Base-by-base conservation (phyloP, 2,888 invertebrate genomes). In the Allolobophora icterica region DNA sequence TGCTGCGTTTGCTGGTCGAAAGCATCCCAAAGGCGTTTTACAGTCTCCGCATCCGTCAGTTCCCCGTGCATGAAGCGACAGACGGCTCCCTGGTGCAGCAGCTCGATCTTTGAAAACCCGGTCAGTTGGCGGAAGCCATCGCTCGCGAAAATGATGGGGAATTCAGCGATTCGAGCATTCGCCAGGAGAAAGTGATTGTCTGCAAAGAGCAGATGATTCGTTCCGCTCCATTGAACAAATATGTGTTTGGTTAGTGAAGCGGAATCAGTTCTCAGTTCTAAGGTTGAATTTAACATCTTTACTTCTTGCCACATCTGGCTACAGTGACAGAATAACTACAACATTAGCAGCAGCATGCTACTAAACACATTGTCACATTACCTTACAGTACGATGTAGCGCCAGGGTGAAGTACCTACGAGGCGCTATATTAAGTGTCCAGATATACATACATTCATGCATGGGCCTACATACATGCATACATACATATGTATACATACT, bases 101-200 rank as follows among this genome's bases (percentile, higher is more conserved):
- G 97, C 97, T 99, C 99, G 94, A 99, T 99, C 94, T 99, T 97
- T 96, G 98, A 93, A 96, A 98, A 99, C 95, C 99, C 99, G 95
- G 99, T 98, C 96, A 99, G 98, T 96, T 99, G 99, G 97, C 99
- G 99, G 97, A 99, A 99, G 94, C 99, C 98, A 96, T 99, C 99
- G 97, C 99, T 99, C 97, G 99, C 99, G 96, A 99, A 99, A 94
- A 99, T 99, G 96, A 99, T 99, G 93, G 99, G 99, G 96, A 98
- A 99, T 96, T 99, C 99, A 95, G 95, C 94, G 96, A 99, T 99
- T 97, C 99, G 99, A 96, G 99, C 99, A 96, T 99, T 99, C 94
- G 99, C 99, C 96, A 99, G 96, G 95, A 99, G 97, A 96, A 99
- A 99, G 58, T 92, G 91, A 87, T 83, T 90, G 83, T 91, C 91